phyloP scores from a whole-genome alignment of 1,140 invertebrate species.

The Drosophila bocki region DNA sequence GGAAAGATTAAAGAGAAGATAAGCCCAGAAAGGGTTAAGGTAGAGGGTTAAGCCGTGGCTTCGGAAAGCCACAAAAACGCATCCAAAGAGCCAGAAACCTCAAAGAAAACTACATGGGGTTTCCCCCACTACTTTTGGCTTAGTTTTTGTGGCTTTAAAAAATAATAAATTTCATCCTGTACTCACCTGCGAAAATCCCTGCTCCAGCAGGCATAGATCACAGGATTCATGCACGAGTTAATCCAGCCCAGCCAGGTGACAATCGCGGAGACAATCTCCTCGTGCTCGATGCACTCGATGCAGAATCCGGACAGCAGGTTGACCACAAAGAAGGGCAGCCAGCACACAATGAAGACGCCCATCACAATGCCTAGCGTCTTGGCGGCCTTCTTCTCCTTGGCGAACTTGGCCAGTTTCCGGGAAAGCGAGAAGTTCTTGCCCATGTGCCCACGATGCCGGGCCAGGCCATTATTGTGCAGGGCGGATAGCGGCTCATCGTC shows the following conservation, averaged over 20 bases:
- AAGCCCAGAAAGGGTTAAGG: constrained; percentile 59
- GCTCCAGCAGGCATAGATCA: constrained; percentile 99
- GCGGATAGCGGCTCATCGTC: constrained; percentile 91
- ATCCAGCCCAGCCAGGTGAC: constrained; percentile 99
- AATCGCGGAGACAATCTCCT: constrained; percentile 95
- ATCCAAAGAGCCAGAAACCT: background rate
- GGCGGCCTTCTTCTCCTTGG: constrained; percentile 98
- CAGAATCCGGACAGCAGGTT: constrained; percentile 97
- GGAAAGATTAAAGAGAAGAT: constrained; percentile 84
- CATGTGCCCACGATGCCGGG: constrained; percentile 85
- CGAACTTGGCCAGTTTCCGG: constrained; percentile 95
- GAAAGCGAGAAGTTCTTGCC: constrained; percentile 95
- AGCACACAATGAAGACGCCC: constrained; percentile 99
- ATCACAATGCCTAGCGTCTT: constrained; percentile 97
- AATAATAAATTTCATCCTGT: background rate
- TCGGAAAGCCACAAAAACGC: constrained; percentile 24
- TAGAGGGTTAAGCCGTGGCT: background rate
- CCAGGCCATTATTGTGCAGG: constrained; percentile 90
- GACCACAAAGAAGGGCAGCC: constrained; percentile 99
- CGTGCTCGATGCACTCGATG: constrained; percentile 93
- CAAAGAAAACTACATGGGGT: background rate
- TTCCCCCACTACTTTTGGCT: too few relatives aligned
- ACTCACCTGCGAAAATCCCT: constrained; percentile 96
- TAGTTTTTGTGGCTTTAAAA: background rate
- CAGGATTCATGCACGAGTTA: constrained; percentile 99